A percentile compares a stretch with the other conserved stretches of the same genome.
These are phyloP conservation scores for Embidobia sp. DNA, from an alignment of 2,888 invertebrate species.

Conservation along the genomic window DNA sequence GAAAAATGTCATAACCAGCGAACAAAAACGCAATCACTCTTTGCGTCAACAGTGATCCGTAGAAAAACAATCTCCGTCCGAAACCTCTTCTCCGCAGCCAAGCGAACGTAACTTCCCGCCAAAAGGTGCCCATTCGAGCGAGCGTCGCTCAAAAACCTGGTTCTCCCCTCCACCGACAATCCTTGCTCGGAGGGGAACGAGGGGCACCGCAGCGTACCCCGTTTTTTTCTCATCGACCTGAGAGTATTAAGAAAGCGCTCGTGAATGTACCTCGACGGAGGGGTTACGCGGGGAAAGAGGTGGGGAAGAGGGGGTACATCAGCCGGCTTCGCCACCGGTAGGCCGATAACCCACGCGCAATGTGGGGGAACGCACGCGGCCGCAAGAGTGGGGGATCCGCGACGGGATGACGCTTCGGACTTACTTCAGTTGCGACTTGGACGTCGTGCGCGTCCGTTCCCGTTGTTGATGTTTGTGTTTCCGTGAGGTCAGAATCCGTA, in stretches of 20 bases:
- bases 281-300: background rate
- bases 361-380: constrained; percentile 56
- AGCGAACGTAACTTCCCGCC: constrained; percentile 34
- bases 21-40: constrained; percentile 22
- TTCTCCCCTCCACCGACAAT: background rate
- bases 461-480: constrained; percentile 5
- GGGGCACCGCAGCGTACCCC: constrained; percentile 31
- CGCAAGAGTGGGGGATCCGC: constrained; percentile 29
- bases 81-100: constrained; percentile 20
- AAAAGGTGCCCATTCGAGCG: constrained; percentile 24
- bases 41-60: constrained; percentile 18
- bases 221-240: constrained; percentile 50
- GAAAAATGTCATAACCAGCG: constrained; percentile 20
- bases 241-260: constrained; percentile 49
- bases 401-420: constrained; percentile 51
- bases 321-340: constrained; percentile 44
- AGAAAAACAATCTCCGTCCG: constrained; percentile 17
- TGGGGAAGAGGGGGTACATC: constrained; percentile 1
- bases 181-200: constrained; percentile 3
- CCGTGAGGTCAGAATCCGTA: constrained; percentile 17
- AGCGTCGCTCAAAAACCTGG: constrained; percentile 26
- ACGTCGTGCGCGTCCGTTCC: constrained; percentile 53
- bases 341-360: constrained; percentile 61
- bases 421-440: constrained; percentile 57
- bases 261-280: constrained; percentile 32